Evolutionary conservation across 2,888 invertebrate genomes (phyloP).

Genomic region (Lasioglossum oenotherae): DNA sequence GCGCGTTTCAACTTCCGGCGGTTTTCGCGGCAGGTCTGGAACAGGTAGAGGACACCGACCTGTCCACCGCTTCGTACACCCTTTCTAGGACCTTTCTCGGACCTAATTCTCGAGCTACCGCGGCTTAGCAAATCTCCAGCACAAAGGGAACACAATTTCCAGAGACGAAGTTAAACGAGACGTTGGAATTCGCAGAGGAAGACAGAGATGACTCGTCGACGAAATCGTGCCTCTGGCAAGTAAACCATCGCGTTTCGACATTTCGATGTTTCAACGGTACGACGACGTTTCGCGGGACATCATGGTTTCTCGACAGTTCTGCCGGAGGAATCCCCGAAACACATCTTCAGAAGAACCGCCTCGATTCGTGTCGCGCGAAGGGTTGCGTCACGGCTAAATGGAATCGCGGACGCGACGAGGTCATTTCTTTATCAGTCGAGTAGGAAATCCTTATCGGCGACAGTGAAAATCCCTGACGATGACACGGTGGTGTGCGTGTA

Average conservation of each 20-base stretch:
- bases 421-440: slow-evolving; percentile 73
- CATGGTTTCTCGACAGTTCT: background rate
- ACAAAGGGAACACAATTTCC: no score
- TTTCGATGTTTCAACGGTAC: background rate
- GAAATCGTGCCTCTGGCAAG: background rate
- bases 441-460: slow-evolving; percentile 74
- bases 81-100: background rate
- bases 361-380: slow-evolving; percentile 8
- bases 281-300: background rate
- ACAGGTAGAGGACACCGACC: background rate
- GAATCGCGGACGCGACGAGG: slow-evolving; percentile 68
- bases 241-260: background rate
- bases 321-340: background rate
- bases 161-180: background rate
- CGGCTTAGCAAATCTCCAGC: no score
- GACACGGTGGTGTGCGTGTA: slow-evolving; percentile 3
- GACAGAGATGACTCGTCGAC: background rate
- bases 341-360: background rate
- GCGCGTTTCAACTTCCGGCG: no score
- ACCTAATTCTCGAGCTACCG: no score
- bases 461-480: slow-evolving; percentile 62
- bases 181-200: background rate
- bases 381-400: slow-evolving; percentile 73
- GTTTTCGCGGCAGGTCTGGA: background rate
- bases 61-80: background rate